Evolutionary conservation across 2,113 vertebrate genomes (phyloP).

Genomic region (Alces alces): DNA sequence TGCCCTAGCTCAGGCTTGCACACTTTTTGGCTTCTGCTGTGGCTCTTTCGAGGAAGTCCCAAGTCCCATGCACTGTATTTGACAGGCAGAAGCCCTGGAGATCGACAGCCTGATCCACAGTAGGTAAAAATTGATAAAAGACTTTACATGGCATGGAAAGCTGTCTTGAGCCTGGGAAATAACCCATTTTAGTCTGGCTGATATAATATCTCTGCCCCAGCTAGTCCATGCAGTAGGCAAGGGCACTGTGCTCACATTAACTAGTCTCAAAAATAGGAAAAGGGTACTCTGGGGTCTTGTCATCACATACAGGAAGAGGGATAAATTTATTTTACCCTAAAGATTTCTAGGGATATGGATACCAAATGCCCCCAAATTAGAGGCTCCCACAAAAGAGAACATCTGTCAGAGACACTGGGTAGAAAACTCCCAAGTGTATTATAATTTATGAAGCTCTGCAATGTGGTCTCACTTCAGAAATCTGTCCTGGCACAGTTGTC

Average conservation of each 20-base stretch:
- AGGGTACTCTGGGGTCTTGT: background rate
- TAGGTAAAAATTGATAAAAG: background rate
- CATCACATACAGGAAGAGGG: background rate
- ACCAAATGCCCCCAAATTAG: conserved; percentile 7
- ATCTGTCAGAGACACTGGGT: conserved; percentile 19
- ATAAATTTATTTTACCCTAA: conserved; percentile 26
- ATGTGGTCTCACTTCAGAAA: background rate
- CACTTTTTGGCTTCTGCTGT: background rate
- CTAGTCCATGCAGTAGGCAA: background rate
- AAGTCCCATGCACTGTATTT: background rate
- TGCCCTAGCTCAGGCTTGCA: background rate
- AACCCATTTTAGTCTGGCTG: background rate
- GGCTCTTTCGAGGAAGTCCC: conserved; percentile 28
- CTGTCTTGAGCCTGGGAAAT: background rate
- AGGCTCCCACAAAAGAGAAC: background rate
- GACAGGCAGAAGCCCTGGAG: background rate
- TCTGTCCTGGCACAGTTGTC: background rate
- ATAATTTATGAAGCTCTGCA: conserved; percentile 30
- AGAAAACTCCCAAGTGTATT: background rate
- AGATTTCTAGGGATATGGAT: conserved; percentile 31
- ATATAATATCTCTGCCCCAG: background rate
- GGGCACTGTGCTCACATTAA: background rate
- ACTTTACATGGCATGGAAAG: background rate
- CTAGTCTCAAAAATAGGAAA: background rate
- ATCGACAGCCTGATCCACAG: background rate